Percentiles rank a stretch among this genome's conserved stretches.
phyloP scores from a whole-genome alignment of 2,113 vertebrate species.

The Leptodactylus fuscus region DNA sequence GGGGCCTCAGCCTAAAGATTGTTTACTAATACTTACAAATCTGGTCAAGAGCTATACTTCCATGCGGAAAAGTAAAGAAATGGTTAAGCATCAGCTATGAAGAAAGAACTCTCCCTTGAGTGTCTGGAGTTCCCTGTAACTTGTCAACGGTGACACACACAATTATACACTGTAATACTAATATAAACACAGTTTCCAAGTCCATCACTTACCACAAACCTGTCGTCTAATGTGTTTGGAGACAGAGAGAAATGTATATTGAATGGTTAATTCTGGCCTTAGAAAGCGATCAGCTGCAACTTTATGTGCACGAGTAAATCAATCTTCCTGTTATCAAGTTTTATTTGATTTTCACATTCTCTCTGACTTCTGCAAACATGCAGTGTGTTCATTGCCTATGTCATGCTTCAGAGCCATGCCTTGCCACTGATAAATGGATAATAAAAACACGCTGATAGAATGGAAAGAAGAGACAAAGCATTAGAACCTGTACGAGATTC shows the following conservation, averaged over 20 bases:
- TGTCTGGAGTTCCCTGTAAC: conserved; percentile 27
- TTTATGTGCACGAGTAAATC: no score
- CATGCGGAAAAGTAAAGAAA: no score
- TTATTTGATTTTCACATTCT: conserved; percentile 38
- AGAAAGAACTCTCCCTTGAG: not conserved
- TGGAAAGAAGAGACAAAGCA: not conserved
- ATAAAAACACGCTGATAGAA: not conserved
- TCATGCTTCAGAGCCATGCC: no score
- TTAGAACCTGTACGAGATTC: not conserved
- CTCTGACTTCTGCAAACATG: not conserved
- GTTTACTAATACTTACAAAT: no score
- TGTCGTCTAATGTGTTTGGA: conserved; percentile 1
- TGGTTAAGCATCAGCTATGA: not conserved
- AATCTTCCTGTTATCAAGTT: conserved; percentile 26
- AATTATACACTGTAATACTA: conserved; percentile 35
- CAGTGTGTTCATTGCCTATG: not conserved
- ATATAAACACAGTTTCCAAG: conserved; percentile 43
- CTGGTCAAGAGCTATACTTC: no score
- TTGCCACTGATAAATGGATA: not conserved
- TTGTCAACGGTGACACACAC: conserved; percentile 26
- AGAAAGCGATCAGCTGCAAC: not conserved
- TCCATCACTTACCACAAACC: conserved; percentile 16
- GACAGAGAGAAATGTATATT: conserved; percentile 30
- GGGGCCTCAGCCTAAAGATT: no score
- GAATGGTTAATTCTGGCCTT: conserved; percentile 3